These are phyloP conservation scores for Acronicta aceris DNA, from an alignment of 2,888 invertebrate species.

Conservation along the genomic window DNA sequence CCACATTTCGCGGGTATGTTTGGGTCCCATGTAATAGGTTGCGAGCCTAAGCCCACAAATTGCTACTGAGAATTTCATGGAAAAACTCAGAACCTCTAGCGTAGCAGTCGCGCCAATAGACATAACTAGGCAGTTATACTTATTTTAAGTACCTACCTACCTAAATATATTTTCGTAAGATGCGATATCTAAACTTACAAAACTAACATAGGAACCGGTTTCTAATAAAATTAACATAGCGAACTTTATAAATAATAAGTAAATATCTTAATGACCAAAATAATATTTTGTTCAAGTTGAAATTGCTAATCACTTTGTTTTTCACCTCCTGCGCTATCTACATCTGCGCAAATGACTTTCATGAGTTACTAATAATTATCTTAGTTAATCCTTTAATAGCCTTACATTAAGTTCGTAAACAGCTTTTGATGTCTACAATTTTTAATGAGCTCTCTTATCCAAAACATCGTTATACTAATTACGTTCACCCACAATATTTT, in stretches of 20 bases:
- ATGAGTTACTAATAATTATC: constrained; percentile 1
- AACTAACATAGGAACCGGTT: no score
- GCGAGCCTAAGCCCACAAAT: no score
- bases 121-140: no score
- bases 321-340: constrained; percentile 22
- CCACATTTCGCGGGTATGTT: no score
- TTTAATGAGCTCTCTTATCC: constrained; percentile 15
- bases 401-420: constrained; percentile 21
- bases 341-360: constrained; percentile 33
- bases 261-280: not conserved
- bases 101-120: no score
- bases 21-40: no score
- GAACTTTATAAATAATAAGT: not conserved
- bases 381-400: constrained; percentile 18
- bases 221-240: no score
- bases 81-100: no score
- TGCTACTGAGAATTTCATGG: no score
- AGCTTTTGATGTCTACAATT: constrained; percentile 15
- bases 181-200: no score
- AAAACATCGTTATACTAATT: not conserved
- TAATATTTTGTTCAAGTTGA: constrained; percentile 11
- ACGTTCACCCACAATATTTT: constrained; percentile 2
- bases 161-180: no score
- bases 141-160: no score
- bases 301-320: constrained; percentile 42